These are phyloP conservation scores for Lepidocyrtinus sp. DNA, from an alignment of 2,888 invertebrate genomes.

Conservation along the genomic window DNA sequence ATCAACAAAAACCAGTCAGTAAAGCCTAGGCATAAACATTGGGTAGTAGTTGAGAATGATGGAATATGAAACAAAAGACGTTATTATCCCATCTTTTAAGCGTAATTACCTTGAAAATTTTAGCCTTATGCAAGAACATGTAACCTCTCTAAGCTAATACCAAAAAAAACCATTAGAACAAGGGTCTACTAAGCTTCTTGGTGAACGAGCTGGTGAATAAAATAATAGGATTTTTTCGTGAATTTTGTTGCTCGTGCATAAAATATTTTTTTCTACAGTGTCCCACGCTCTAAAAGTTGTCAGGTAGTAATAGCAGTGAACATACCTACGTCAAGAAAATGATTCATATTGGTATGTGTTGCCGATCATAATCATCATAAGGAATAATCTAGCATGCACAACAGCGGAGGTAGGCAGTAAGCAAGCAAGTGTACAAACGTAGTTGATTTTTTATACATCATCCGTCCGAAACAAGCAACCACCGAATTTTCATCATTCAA, in stretches of 20 bases:
- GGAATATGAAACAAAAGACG: conserved; percentile 21
- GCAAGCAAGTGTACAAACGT: background rate
- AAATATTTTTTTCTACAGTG: conserved; percentile 22
- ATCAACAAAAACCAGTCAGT: background rate
- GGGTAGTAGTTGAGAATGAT: background rate
- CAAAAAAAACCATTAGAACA: no score
- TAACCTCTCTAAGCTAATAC: background rate
- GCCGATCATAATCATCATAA: conserved; percentile 30
- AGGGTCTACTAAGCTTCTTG: no score
- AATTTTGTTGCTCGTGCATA: conserved; percentile 15
- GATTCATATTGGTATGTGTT: conserved; percentile 38
- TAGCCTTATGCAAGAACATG: conserved; percentile 46
- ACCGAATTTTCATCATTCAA: conserved; percentile 42
- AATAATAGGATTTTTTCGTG: conserved; percentile 5
- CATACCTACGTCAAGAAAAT: conserved; percentile 7
- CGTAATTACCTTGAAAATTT: conserved; percentile 65
- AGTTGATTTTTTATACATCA: background rate
- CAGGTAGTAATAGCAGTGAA: conserved; percentile 28
- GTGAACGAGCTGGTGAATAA: conserved; percentile 4
- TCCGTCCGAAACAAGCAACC: conserved; percentile 14
- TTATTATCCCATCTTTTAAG: conserved; percentile 63
- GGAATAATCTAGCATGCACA: conserved; percentile 7
- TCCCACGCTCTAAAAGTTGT: conserved; percentile 60
- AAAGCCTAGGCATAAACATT: conserved; percentile 6
- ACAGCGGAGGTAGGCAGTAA: conserved; percentile 1